These are phyloP conservation scores for Morus bassanus DNA, from an alignment of 2,797 vertebrate genomes.

Conservation along the genomic window DNA sequence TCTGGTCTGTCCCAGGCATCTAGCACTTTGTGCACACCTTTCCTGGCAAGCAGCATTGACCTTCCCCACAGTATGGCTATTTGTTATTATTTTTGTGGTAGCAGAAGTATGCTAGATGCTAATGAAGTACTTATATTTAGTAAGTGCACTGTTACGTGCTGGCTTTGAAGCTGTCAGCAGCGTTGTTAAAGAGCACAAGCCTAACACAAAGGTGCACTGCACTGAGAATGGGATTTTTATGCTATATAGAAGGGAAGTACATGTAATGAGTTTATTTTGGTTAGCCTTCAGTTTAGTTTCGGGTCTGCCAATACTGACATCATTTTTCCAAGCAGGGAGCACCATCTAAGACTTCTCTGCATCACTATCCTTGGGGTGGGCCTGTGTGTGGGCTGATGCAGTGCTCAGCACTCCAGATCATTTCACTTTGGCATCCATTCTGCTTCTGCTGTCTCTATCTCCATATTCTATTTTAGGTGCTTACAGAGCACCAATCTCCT, in stretches of 20 bases:
- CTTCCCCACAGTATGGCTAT: background rate
- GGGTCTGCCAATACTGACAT: slow-evolving; percentile 52
- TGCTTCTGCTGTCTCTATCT: slow-evolving; percentile 59
- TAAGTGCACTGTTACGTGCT: background rate
- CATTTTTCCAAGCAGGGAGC: slow-evolving; percentile 57
- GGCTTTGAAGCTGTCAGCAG: slow-evolving; percentile 36
- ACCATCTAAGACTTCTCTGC: slow-evolving; percentile 56
- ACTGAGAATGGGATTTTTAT: background rate
- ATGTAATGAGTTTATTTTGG: slow-evolving; percentile 55
- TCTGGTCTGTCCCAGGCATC: background rate
- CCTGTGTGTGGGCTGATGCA: slow-evolving; percentile 58
- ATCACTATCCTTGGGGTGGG: slow-evolving; percentile 54
- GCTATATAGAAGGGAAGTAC: background rate
- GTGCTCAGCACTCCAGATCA: slow-evolving; percentile 59
- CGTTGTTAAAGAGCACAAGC: background rate
- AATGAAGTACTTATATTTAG: slow-evolving; percentile 52
- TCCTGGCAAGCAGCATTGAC: slow-evolving; percentile 18
- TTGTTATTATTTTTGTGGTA: slow-evolving; percentile 50
- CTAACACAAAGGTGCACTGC: slow-evolving; percentile 19
- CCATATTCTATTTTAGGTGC: slow-evolving; percentile 60
- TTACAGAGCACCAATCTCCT: slow-evolving; percentile 43
- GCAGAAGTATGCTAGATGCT: slow-evolving; percentile 35
- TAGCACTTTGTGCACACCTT: slow-evolving; percentile 5
- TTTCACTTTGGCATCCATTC: slow-evolving; percentile 64
- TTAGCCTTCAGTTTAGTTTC: slow-evolving; percentile 35